Base-by-base conservation (phyloP, 2,113 vertebrate species). In the Crypturellus undulatus region DNA sequence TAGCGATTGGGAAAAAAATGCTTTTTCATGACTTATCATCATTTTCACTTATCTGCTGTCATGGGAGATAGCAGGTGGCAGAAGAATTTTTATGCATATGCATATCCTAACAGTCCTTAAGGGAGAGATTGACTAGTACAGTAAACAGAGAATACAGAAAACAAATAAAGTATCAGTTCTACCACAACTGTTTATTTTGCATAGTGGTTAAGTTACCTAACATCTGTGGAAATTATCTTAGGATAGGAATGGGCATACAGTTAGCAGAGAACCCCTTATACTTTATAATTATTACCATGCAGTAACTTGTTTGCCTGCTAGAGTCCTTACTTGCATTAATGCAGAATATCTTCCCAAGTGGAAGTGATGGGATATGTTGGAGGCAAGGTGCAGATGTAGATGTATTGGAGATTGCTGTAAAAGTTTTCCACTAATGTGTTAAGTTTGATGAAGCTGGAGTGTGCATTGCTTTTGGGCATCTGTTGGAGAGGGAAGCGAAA, bases 391-490 rank as follows among this genome's bases (percentile, higher is more conserved):
- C 40, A 69, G 81, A 82, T 89, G 79, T 75, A 58, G 65, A 94
- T 89, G 65, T 79, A 83, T 79, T 80, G 65, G 69, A 84, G 77
- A 92, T 88, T 85, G 75, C 88, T 80, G 76, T 71, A 90, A 54
- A 63, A 77, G 76, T 88, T 95, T 96, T 94, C 63, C 59, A 88
- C 95, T 96, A 93, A 90, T 93, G 68, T 43, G 42, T 12, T 12
- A 85, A 90, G 82, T 77, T 67, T 96, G 92, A 93, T 85, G 92
- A 96, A 90, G 68, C 79, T 70, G 45, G 71, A 56, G 77, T 93
- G 77, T 75, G 79, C 80, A 93, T 94, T 92, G 83, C 94, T 94
- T 93, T 96, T 87, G 84, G 91, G 87, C 87, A 92, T 89, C 87
- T 95, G 89, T 92, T 87, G 87, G 78, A 95, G 78, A 89, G 34